phyloP scores from a whole-genome alignment of 1,140 invertebrate species.

The Phymastichus coffea region DNA sequence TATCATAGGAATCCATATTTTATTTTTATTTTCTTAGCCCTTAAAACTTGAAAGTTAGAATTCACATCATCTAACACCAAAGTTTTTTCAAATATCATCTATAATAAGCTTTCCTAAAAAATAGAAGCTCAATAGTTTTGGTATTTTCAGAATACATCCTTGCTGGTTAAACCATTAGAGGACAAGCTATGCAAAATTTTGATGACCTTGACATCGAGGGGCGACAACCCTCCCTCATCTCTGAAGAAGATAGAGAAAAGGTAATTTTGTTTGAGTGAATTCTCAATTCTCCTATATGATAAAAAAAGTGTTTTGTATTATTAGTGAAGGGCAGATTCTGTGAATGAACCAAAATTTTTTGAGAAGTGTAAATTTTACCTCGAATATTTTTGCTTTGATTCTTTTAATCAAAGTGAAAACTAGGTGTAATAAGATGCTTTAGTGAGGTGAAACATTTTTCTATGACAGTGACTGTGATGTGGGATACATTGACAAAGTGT shows the following conservation, averaged over 20 bases:
- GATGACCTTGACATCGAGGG: slow-evolving; percentile 57
- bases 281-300: slow-evolving; percentile 27
- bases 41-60: slow-evolving; percentile 6
- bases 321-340: slow-evolving; percentile 2
- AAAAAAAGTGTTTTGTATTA: slow-evolving; percentile 8
- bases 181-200: slow-evolving; percentile 52
- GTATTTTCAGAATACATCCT: slow-evolving; percentile 45
- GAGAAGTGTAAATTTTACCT: slow-evolving; percentile 18
- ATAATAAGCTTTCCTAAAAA: background rate
- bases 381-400: slow-evolving; percentile 25
- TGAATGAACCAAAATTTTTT: background rate
- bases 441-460: slow-evolving; percentile 21
- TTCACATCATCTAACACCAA: slow-evolving; percentile 5
- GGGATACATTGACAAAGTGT: slow-evolving; percentile 19
- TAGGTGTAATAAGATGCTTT: slow-evolving; percentile 18
- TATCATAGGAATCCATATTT: too few species aligned
- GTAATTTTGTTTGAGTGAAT: slow-evolving; percentile 39
- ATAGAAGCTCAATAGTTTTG: slow-evolving; percentile 23
- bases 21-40: too few species aligned
- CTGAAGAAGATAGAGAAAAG: slow-evolving; percentile 55
- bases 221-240: slow-evolving; percentile 50
- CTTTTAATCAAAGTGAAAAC: slow-evolving; percentile 25
- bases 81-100: background rate
- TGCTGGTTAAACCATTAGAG: slow-evolving; percentile 26
- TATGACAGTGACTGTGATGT: slow-evolving; percentile 25